Evolutionary conservation across 2,888 invertebrate genomes (phyloP), one percentile per base, ranked within the genome.

Genomic region (Agrenia bidenticulata): DNA sequence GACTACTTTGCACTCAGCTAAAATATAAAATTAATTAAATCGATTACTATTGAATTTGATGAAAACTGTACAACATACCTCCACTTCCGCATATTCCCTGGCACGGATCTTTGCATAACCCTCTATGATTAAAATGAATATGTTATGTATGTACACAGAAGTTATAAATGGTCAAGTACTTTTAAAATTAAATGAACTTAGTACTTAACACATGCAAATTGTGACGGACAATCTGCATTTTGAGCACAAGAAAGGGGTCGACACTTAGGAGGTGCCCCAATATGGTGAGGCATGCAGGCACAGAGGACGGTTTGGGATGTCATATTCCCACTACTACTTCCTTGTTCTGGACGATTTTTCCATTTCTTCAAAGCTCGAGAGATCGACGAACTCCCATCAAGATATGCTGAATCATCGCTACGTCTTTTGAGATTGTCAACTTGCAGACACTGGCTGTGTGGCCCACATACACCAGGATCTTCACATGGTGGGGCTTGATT

Each of bases 391-490:
- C 68, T 63, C 73, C 70, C 70, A 19, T 71, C 67, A 32, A 64
- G 66, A 15, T 51, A 37, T 9, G 64, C 41, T 9, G 67, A 66
- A 65, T 76, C 76, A 45, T 76, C 76, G 49, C 72, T 72, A 26
- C 76, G 58, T 26, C 76, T 51, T 54, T 76, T 76, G n/a, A 76
- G 56, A 63, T 76, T 76, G 64, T 74, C 76, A 21, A 76, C 76
- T 64, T 76, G 73, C 24, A 76, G 68, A 69, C 76, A 76, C 41
- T 73, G 72, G 41, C 72, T 72, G 71, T 67, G 74, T 0, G 76
- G 76, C 0, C 76, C 76, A 51, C 76, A 76, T 5, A 76, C 76
- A 21, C 76, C 76, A 15, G 74, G 74, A 64, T 74, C 73, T 70
- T 76, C 73, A 63, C 76, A 76, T 41, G 76, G 73, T 51, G 76